Percentiles rank a stretch among this genome's conserved stretches.
Conservation (phyloP, 2,797 vertebrate genomes). For the Myotis pilosus region DNA sequence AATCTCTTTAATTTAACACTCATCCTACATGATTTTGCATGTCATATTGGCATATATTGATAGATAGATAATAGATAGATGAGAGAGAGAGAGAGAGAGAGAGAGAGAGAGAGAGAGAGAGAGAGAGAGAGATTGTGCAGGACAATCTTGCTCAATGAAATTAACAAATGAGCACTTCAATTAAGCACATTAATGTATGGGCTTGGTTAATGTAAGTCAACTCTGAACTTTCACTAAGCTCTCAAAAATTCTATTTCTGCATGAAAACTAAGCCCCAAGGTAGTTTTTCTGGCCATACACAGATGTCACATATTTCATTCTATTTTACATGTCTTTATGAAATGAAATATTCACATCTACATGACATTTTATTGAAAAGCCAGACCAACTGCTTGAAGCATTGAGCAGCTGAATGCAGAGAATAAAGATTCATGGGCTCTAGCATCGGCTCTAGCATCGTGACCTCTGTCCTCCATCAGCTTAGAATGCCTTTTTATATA, state of each 20-base stretch:
- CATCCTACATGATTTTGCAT: background rate
- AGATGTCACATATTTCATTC: background rate
- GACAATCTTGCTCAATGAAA: background rate
- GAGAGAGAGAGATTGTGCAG: background rate
- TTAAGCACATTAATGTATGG: background rate
- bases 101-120: background rate
- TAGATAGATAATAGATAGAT: background rate
- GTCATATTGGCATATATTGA: background rate
- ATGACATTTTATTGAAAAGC: background rate
- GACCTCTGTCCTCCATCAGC: background rate
- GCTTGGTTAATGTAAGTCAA: background rate
- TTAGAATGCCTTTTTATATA: background rate
- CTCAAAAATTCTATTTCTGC: background rate
- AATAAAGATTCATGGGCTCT: background rate
- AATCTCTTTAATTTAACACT: background rate
- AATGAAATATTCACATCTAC: background rate
- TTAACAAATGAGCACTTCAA: background rate
- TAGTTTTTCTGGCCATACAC: background rate
- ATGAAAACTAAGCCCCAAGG: background rate
- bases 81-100: background rate
- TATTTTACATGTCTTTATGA: background rate
- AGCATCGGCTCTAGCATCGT: background rate
- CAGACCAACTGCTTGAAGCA: background rate
- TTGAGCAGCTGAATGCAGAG: background rate
- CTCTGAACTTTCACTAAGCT: background rate